Evolutionary conservation across 2,797 vertebrate species (phyloP).

Genomic region (Bovichtus variegatus): DNA sequence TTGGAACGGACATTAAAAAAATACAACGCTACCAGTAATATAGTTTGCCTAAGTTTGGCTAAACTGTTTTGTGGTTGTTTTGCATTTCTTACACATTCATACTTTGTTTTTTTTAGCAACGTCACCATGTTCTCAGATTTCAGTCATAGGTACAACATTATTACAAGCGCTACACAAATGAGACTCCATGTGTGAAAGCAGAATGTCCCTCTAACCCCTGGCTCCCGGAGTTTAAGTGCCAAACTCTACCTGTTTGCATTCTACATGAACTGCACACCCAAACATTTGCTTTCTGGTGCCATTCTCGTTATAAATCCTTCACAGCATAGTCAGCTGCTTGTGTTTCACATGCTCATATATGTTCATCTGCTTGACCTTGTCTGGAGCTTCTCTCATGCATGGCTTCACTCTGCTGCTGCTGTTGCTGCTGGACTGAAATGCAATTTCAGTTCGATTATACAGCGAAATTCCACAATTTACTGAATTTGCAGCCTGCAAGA

Average conservation of each 20-base stretch:
- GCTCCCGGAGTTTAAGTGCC: neutral
- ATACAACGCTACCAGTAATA: too few species aligned
- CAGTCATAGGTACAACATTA: neutral
- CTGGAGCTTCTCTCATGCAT: constrained; percentile 32
- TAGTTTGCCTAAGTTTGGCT: too few species aligned
- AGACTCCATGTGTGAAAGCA: neutral
- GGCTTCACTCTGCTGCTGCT: constrained; percentile 48
- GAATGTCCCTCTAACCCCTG: neutral
- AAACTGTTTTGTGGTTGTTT: too few species aligned
- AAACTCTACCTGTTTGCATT: neutral
- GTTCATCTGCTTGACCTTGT: constrained; percentile 56
- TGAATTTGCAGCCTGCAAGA: constrained; percentile 27
- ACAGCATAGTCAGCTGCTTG: constrained; percentile 6
- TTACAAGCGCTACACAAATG: neutral
- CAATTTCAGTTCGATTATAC: constrained; percentile 65
- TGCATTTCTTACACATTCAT: neutral
- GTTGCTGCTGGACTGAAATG: constrained; percentile 47
- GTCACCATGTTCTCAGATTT: neutral
- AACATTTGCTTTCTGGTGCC: neutral
- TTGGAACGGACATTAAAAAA: neutral
- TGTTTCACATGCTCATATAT: constrained; percentile 20
- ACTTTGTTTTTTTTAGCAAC: neutral
- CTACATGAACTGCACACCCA: neutral
- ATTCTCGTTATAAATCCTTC: too few species aligned
- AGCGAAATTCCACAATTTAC: constrained; percentile 28